Conservation (phyloP, 2,797 vertebrate genomes). For the Loris lydekkerianus region DNA sequence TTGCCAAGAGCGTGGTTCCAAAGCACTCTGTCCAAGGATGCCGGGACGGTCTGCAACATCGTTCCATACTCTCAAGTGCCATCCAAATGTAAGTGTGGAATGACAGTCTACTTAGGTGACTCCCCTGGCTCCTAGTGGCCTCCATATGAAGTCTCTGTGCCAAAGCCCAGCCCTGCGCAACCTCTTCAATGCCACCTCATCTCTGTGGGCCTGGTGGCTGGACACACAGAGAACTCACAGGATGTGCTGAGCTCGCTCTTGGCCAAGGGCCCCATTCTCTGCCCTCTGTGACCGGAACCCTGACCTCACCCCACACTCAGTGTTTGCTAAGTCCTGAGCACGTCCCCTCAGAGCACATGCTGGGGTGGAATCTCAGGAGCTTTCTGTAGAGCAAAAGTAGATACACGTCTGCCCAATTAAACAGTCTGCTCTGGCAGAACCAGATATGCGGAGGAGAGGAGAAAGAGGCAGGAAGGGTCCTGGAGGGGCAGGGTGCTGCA, state of each 20-base stretch:
- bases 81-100: not conserved
- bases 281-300: not conserved
- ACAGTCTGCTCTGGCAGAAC: too few species aligned
- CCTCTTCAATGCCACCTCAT: not conserved
- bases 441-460: not conserved
- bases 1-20: fast-evolving
- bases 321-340: not conserved
- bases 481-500: fast-evolving
- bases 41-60: fast-evolving
- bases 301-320: not conserved
- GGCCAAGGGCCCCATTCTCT: not conserved
- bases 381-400: fast-evolving
- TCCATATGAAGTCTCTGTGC: not conserved
- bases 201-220: not conserved
- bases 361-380: not conserved
- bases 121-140: not conserved
- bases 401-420: fast-evolving
- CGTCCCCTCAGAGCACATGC: fast-evolving
- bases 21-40: not conserved
- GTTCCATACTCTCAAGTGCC: fast-evolving
- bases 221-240: not conserved
- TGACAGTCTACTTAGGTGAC: fast-evolving
- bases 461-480: fast-evolving
- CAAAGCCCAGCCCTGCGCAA: too few species aligned
- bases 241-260: not conserved